Evolutionary conservation across 1,140 invertebrate genomes (phyloP).

Genomic region (Musca vetustissima): DNA sequence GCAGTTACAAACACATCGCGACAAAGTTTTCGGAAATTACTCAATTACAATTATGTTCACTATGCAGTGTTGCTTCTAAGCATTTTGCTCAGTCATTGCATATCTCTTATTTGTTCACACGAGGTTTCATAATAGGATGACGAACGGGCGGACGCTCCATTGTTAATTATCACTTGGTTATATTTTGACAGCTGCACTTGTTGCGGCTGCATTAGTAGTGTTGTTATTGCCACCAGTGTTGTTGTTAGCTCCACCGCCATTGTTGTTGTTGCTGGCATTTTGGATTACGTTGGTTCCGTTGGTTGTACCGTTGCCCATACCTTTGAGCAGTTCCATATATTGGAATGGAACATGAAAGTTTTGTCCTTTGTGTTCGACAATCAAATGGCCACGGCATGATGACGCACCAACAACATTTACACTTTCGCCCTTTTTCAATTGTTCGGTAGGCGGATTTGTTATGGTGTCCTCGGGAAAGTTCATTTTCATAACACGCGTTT

Average conservation of each 20-base stretch:
- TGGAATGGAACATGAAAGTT: slow-evolving; percentile 85
- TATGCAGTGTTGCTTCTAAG: too few relatives aligned
- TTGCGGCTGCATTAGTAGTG: slow-evolving; percentile 13
- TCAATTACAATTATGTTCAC: too few relatives aligned
- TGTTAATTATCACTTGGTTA: slow-evolving; percentile 9
- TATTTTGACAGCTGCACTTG: slow-evolving; percentile 28
- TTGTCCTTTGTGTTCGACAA: slow-evolving; percentile 80
- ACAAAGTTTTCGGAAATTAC: too few relatives aligned
- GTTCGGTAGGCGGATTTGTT: slow-evolving; percentile 54
- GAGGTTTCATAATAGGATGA: too few relatives aligned
- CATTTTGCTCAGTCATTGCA: too few relatives aligned
- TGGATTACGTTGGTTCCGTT: slow-evolving; percentile 7
- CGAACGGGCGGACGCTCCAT: not conserved
- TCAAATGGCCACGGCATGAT: slow-evolving; percentile 74
- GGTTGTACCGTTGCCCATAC: not conserved
- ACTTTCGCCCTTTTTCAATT: slow-evolving; percentile 75
- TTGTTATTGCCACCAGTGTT: slow-evolving; percentile 28
- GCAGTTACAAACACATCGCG: too few relatives aligned
- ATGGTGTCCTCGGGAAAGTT: slow-evolving; percentile 71
- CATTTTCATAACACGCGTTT: slow-evolving; percentile 87
- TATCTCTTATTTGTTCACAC: too few relatives aligned
- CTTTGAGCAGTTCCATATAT: slow-evolving; percentile 62
- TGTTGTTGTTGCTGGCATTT: slow-evolving; percentile 25
- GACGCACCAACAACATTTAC: slow-evolving; percentile 83
- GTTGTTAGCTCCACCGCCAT: slow-evolving; percentile 15